Evolutionary conservation across 2,113 vertebrate genomes (phyloP).

Genomic region (Meleagris gallopavo): DNA sequence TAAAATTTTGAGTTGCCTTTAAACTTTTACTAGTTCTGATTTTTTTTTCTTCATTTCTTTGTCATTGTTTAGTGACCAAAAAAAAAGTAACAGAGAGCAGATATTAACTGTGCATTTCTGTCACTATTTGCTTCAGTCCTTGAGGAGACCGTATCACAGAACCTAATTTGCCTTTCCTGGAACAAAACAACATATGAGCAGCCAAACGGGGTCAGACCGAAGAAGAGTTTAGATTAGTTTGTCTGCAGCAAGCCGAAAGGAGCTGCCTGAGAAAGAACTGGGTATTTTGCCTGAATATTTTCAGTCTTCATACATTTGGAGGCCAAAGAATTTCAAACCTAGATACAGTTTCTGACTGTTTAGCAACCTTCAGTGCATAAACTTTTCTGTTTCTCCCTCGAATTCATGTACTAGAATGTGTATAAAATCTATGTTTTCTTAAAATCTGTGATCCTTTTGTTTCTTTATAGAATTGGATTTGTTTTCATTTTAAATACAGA

Average conservation of each 20-base stretch:
- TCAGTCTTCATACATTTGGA: not conserved
- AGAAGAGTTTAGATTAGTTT: not conserved
- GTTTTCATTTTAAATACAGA: constrained; percentile 90
- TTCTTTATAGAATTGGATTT: constrained; percentile 90
- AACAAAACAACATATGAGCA: not conserved
- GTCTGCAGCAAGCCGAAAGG: not conserved
- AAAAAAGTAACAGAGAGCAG: not conserved
- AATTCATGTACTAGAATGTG: not conserved
- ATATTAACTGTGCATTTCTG: not conserved
- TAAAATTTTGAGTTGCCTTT: not conserved
- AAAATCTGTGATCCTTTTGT: not conserved
- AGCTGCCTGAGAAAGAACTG: not conserved
- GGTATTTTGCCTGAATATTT: not conserved
- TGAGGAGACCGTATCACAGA: not conserved
- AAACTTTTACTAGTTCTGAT: not conserved
- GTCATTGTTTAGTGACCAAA: not conserved
- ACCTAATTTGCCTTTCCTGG: not conserved
- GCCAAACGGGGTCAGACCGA: not conserved
- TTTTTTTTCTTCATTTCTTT: not conserved
- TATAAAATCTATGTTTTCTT: not conserved
- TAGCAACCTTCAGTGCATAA: not conserved
- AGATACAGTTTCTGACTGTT: not conserved
- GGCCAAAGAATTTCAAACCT: not conserved
- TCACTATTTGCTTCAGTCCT: not conserved
- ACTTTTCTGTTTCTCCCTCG: not conserved